phyloP scores from a whole-genome alignment of 2,888 invertebrate species.

The Ennomos quercinarius region DNA sequence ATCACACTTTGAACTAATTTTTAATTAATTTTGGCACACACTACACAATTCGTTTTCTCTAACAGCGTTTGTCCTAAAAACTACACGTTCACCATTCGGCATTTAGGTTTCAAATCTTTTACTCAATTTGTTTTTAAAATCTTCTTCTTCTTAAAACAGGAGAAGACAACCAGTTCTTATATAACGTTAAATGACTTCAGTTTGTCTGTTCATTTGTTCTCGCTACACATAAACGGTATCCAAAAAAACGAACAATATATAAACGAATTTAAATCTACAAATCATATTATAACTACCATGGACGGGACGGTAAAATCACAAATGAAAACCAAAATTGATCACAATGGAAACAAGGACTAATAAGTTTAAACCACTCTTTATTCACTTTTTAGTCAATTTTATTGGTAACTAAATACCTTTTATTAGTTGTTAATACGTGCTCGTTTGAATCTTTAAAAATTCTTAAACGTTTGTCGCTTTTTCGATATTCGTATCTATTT shows the following conservation, averaged over 20 bases:
- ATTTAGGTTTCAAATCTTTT: constrained; percentile 39
- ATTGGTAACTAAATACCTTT: constrained; percentile 15
- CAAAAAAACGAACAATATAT: constrained; percentile 34
- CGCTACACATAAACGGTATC: constrained; percentile 16
- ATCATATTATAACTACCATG: constrained; percentile 64
- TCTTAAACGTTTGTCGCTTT: not conserved
- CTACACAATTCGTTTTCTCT: constrained; percentile 30
- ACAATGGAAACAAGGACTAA: constrained; percentile 27
- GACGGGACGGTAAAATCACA: constrained; percentile 81
- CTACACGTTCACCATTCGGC: constrained; percentile 45
- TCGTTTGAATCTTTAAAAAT: too few relatives aligned
- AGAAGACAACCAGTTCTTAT: constrained; percentile 45
- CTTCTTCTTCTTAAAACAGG: constrained; percentile 70
- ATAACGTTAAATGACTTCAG: constrained; percentile 44
- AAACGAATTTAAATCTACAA: constrained; percentile 56
- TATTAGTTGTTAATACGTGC: too few relatives aligned
- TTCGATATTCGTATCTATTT: not conserved
- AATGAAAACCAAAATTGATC: constrained; percentile 43
- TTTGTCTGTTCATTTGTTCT: constrained; percentile 22
- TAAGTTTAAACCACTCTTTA: constrained; percentile 34
- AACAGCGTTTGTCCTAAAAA: constrained; percentile 50
- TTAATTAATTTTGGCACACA: constrained; percentile 41
- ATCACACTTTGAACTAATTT: constrained; percentile 42
- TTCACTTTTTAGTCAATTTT: constrained; percentile 43
- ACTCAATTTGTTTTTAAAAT: constrained; percentile 41